Percentiles rank a stretch among this genome's conserved stretches.
Evolutionary conservation across 2,888 invertebrate species (phyloP).

Genomic region (Philonicus albiceps): DNA sequence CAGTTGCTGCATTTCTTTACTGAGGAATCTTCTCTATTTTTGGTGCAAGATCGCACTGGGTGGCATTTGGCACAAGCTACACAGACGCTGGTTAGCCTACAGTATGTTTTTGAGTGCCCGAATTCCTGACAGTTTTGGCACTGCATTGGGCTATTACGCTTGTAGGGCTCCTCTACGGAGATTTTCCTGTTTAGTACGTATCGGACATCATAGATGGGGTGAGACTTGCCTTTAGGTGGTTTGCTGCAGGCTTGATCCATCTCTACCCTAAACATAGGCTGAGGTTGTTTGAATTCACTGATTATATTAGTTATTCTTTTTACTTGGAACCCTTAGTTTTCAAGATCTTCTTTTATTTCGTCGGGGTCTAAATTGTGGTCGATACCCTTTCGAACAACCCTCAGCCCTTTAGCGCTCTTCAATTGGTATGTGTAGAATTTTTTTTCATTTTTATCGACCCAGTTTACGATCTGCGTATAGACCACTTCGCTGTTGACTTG

Average conservation of each 20-base stretch:
- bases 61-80: not conserved
- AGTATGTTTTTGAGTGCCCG: too few relatives aligned
- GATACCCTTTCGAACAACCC: not conserved
- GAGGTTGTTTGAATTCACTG: not conserved
- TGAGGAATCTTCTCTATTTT: not conserved
- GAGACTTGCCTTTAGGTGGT: not conserved
- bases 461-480: too few relatives aligned
- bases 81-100: too few relatives aligned
- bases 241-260: not conserved
- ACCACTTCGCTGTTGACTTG: too few relatives aligned
- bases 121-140: too few relatives aligned
- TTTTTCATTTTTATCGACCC: not conserved
- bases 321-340: not conserved
- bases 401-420: not conserved
- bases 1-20: not conserved
- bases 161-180: not conserved
- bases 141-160: too few relatives aligned
- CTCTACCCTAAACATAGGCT: not conserved
- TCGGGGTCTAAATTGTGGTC: not conserved
- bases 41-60: not conserved
- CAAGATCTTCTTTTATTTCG: not conserved
- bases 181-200: not conserved
- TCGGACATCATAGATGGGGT: not conserved
- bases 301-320: not conserved
- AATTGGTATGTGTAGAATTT: not conserved